Base-by-base conservation (phyloP, 2,113 vertebrate species). In the Agapornis roseicollis region DNA sequence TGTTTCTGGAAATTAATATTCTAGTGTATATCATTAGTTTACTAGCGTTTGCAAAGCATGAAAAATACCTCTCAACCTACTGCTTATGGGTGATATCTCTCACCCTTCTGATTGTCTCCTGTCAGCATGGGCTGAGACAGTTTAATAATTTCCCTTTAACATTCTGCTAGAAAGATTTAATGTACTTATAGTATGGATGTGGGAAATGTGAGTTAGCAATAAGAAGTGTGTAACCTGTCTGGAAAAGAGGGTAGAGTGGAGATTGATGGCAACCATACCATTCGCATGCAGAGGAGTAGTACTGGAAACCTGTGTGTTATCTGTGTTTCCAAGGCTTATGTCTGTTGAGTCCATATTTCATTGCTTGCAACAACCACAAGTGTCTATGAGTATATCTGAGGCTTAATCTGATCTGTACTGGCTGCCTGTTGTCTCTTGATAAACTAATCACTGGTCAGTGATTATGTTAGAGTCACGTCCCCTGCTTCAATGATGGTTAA, bases 351-450 rank as follows among this genome's bases (percentile, higher is more conserved):
- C 63, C 49, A 63, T 7, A 11, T 72, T 69, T 37, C 2, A 2
- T 19, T 8, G 1, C 39, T 25, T 79, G 19, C 13, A 72, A 25
- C 60, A 49, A 5, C 35, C 0, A 0, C 1, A 2, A 24, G 50
- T 18, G 47, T 29, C 60, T 70, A 2, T 0, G 0, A 20, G 58
- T 80, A 2, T 49, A 13, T 37, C 41, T 33, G 63, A 35, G 53
- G 17, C 37, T 89, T 82, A 3, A n/a, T 66, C 60, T 86, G 72
- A 39, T 37, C 50, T 25, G 1, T 61, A 49, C 46, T 7, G 0
- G 19, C 50, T 80, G 41, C 68, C 79, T 53, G 23, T 88, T 42
- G 46, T 14, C 73, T 84, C 52, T 39, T 12, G 2, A 19, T 46
- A 65, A 66, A 9, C 9, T 55, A 17, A 3, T 41, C 44, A 20